phyloP scores from a whole-genome alignment of 1,140 invertebrate species.

The Manduca sexta region DNA sequence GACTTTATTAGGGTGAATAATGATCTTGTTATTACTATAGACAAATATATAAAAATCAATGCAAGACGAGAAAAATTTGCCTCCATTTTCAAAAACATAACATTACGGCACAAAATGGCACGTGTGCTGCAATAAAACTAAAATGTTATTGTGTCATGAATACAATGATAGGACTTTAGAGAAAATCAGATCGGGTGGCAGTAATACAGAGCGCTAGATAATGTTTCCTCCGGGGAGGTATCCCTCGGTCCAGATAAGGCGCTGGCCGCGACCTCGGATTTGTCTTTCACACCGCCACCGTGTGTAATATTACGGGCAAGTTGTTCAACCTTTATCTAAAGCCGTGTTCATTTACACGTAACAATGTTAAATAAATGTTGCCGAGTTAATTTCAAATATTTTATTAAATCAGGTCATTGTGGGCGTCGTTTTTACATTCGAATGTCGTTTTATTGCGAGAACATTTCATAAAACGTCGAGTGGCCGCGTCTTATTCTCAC shows the following conservation, averaged over 20 bases:
- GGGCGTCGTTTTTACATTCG: slow-evolving; percentile 1
- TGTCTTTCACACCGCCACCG: slow-evolving; percentile 25
- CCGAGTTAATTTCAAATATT: too few species aligned
- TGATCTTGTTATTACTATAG: too few species aligned
- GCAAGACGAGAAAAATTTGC: too few species aligned
- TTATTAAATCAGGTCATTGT: too few species aligned
- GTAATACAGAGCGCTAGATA: slow-evolving; percentile 31
- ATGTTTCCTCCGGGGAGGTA: slow-evolving; percentile 31
- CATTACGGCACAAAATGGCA: background rate
- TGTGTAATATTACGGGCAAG: slow-evolving; percentile 20
- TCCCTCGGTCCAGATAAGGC: slow-evolving; percentile 30
- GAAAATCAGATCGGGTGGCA: slow-evolving; percentile 30
- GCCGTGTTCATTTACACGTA: background rate
- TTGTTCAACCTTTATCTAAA: slow-evolving; percentile 22
- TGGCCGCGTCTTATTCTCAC: slow-evolving; percentile 26
- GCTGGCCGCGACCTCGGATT: slow-evolving; percentile 35
- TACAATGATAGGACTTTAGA: slow-evolving; percentile 17
- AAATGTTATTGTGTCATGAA: slow-evolving; percentile 25
- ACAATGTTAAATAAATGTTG: too few species aligned
- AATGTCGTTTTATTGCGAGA: slow-evolving; percentile 10
- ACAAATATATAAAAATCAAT: too few species aligned
- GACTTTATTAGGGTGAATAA: too few species aligned
- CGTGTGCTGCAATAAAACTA: slow-evolving; percentile 15
- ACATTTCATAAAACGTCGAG: slow-evolving; percentile 17
- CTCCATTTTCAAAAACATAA: too few species aligned